A percentile compares a stretch with the other conserved stretches of the same genome.
These are phyloP conservation scores for Bufotes viridis DNA, from an alignment of 2,797 vertebrate species.

Conservation along the genomic window DNA sequence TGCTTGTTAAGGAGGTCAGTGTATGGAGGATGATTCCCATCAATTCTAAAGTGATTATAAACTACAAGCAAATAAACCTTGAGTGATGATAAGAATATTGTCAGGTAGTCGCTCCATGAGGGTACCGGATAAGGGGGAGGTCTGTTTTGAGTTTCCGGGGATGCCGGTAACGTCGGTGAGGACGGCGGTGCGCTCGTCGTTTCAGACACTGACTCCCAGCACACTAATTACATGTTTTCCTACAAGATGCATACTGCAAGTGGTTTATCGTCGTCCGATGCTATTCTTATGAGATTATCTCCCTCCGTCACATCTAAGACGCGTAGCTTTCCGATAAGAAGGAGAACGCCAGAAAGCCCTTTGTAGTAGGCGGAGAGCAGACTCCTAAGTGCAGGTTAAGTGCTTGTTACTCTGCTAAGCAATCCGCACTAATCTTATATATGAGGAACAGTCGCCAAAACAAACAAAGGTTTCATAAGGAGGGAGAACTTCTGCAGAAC, in stretches of 20 bases:
- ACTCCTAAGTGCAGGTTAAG: conserved; percentile 39
- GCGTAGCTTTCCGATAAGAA: not conserved
- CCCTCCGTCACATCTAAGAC: conserved; percentile 16
- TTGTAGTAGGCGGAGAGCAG: conserved; percentile 8
- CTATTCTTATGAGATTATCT: conserved; percentile 40
- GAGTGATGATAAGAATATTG: not conserved
- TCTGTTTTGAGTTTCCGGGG: not conserved
- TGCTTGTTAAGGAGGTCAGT: no score
- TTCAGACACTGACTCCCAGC: not conserved
- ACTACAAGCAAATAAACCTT: not conserved
- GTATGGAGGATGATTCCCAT: no score
- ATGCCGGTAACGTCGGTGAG: not conserved
- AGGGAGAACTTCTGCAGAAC: not conserved
- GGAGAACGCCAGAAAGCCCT: not conserved
- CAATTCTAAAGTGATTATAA: no score
- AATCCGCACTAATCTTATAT: conserved; percentile 33
- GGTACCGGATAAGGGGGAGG: no score
- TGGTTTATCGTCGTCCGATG: not conserved
- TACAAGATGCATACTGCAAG: not conserved
- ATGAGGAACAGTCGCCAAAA: conserved; percentile 44
- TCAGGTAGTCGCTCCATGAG: no score
- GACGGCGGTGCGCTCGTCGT: not conserved
- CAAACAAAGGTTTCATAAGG: conserved; percentile 41
- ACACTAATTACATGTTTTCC: not conserved
- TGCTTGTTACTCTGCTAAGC: conserved; percentile 31